Conservation (phyloP, 2,888 invertebrate genomes). For the Leptinotarsa tumamoca region DNA sequence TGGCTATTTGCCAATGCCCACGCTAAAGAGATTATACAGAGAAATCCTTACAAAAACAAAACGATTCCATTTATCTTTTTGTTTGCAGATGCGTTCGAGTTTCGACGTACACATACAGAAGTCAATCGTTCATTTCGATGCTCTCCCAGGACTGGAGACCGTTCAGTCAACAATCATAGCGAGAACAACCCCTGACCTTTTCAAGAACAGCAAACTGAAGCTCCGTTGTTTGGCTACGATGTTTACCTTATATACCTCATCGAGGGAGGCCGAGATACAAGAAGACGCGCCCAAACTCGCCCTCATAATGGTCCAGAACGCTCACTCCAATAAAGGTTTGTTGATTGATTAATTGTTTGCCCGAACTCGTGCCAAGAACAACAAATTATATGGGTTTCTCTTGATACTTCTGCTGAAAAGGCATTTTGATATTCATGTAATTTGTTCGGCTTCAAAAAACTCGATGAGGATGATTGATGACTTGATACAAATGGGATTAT, state of each 20-base stretch:
- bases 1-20: neutral
- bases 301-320: conserved; percentile 38
- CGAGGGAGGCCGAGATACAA: conserved; percentile 60
- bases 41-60: conserved; percentile 6
- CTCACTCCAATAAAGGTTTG: conserved; percentile 35
- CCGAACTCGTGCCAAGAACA: conserved; percentile 8
- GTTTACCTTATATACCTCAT: conserved; percentile 60
- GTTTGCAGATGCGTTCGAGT: conserved; percentile 22
- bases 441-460: neutral
- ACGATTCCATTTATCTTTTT: conserved; percentile 11
- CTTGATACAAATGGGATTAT: neutral
- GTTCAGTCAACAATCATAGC: conserved; percentile 60
- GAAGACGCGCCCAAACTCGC: conserved; percentile 62
- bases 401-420: neutral
- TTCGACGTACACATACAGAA: conserved; percentile 33
- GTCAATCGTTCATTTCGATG: conserved; percentile 55
- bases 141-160: conserved; percentile 59
- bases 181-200: conserved; percentile 59
- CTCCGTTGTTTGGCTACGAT: conserved; percentile 62
- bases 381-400: conserved; percentile 1
- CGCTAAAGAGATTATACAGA: neutral
- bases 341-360: conserved; percentile 21
- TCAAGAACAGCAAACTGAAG: conserved; percentile 61
- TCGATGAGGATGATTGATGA: neutral
- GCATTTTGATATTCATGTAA: neutral